Percentiles rank a stretch among this genome's conserved stretches.
phyloP scores from a whole-genome alignment of 2,888 invertebrate genomes.

The Leucania comma region DNA sequence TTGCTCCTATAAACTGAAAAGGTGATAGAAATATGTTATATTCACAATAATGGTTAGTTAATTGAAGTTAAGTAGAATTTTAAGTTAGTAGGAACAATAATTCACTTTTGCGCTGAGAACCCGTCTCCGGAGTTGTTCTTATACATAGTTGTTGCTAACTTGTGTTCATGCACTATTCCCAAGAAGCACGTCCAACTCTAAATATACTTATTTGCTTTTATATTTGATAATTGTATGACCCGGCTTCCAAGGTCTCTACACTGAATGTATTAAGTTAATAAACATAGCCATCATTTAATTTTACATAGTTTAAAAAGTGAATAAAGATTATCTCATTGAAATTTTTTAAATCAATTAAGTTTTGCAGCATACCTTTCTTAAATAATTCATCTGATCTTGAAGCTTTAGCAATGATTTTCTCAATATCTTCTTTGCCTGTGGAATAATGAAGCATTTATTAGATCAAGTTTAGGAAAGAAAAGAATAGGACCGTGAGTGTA shows the following conservation, averaged over 20 bases:
- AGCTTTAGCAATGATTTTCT: slow-evolving; percentile 77
- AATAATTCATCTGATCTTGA: slow-evolving; percentile 73
- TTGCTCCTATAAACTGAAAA: slow-evolving; percentile 65
- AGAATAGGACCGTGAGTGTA: neutral
- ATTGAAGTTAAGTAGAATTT: neutral
- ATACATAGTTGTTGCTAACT: neutral
- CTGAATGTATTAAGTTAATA: no score
- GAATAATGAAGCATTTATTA: slow-evolving; percentile 24
- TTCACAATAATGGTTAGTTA: neutral
- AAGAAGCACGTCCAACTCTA: no score
- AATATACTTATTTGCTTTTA: no score
- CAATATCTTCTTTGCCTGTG: slow-evolving; percentile 77
- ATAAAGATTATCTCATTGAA: neutral
- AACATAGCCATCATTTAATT: no score
- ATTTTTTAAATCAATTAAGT: neutral
- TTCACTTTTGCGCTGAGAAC: no score
- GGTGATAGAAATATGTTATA: slow-evolving; percentile 40
- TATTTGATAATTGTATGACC: no score
- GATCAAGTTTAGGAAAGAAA: neutral
- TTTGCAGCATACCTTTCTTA: slow-evolving; percentile 76
- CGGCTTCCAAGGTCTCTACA: no score
- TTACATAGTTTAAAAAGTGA: neutral
- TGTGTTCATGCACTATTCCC: no score
- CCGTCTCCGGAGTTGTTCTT: no score
- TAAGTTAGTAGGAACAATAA: no score